Percentiles rank a stretch among this genome's conserved stretches.
phyloP scores from a whole-genome alignment of 2,797 vertebrate species.

The Bradypodion ventrale region DNA sequence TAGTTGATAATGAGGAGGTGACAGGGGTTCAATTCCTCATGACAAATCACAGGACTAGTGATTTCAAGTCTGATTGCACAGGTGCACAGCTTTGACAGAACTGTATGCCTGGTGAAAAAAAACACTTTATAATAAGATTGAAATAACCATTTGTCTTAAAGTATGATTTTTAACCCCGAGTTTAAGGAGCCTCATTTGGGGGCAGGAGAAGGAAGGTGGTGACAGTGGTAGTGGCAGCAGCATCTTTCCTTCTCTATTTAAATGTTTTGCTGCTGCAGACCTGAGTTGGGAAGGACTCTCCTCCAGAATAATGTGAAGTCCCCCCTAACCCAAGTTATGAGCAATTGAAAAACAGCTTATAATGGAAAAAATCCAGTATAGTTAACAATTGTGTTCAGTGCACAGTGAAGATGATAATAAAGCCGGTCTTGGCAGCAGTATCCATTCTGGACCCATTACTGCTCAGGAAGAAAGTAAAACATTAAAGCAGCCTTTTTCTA shows the following conservation, averaged over 20 bases:
- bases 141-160: too few species aligned
- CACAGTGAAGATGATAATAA: conserved; percentile 15
- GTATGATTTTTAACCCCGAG: too few species aligned
- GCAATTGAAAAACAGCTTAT: background rate
- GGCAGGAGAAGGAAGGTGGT: too few species aligned
- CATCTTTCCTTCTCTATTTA: background rate
- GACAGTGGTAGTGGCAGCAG: too few species aligned
- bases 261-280: background rate
- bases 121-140: too few species aligned
- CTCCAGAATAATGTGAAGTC: background rate
- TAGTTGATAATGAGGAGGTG: too few species aligned
- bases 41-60: too few species aligned
- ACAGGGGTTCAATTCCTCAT: too few species aligned
- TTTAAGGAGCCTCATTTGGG: too few species aligned
- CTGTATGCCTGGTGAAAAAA: too few species aligned
- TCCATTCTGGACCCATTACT: conserved; percentile 1
- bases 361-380: background rate
- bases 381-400: conserved; percentile 16
- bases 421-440: background rate
- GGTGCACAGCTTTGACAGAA: too few species aligned
- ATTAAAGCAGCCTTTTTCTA: conserved; percentile 20
- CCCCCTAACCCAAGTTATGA: background rate
- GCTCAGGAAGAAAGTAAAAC: conserved; percentile 32
- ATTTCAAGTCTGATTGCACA: too few species aligned
- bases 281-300: background rate